Evolutionary conservation across 1,140 invertebrate species (phyloP).

Genomic region (Hermatobates lingyangjiaoensis): DNA sequence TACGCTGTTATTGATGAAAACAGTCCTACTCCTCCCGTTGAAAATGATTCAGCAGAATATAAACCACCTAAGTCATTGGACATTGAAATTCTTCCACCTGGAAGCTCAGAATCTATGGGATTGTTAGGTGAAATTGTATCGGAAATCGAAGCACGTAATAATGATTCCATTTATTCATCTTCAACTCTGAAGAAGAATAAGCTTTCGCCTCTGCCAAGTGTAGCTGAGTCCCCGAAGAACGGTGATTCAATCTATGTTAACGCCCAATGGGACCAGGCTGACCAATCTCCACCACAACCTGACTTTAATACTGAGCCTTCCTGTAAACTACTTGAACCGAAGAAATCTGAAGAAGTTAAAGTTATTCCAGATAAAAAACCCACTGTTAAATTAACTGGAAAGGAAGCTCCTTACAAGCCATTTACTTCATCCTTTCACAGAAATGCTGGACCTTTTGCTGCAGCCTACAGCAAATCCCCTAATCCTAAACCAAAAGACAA

Average conservation of each 20-base stretch:
- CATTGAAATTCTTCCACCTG: conserved; percentile 17
- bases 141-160: conserved; percentile 65
- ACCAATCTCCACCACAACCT: not conserved
- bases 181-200: conserved; percentile 42
- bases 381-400: conserved; percentile 8
- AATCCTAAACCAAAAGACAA: conserved; percentile 2
- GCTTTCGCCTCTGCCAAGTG: conserved; percentile 24
- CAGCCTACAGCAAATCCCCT: conserved; percentile 14
- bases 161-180: conserved; percentile 68
- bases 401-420: conserved; percentile 20
- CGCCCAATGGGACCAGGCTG: conserved; percentile 18
- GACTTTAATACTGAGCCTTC: too few species aligned
- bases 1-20: conserved; percentile 70
- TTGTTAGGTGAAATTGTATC: conserved; percentile 65
- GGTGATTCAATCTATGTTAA: conserved; percentile 28
- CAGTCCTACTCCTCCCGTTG: conserved; percentile 21
- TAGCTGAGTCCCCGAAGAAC: conserved; percentile 21
- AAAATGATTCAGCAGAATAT: conserved; percentile 23
- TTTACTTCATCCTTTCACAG: conserved; percentile 22
- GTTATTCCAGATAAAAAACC: too few species aligned
- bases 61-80: conserved; percentile 8
- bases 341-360: too few species aligned
- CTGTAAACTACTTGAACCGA: too few species aligned
- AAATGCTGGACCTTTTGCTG: conserved; percentile 19
- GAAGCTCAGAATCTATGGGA: conserved; percentile 39